A percentile compares a stretch with the other conserved stretches of the same genome.
Conservation (phyloP, 1,140 invertebrate genomes). For the Trichonephila clavata region DNA sequence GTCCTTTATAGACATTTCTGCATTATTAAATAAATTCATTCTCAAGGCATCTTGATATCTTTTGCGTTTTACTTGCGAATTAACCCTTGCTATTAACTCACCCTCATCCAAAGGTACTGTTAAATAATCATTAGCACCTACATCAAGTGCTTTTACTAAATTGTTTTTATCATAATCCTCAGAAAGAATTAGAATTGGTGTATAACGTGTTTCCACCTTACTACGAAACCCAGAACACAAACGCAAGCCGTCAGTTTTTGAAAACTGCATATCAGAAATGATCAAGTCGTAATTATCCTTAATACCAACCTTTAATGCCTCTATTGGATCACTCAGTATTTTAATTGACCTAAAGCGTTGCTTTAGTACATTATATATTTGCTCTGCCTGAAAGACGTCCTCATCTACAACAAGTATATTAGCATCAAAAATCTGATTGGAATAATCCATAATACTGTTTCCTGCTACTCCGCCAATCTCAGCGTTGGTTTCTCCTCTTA, state of each 20-base stretch:
- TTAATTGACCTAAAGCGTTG: conserved; percentile 11
- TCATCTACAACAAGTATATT: conserved; percentile 16
- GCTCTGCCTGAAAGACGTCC: not conserved
- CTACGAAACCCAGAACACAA: conserved; percentile 9
- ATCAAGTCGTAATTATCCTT: conserved; percentile 7
- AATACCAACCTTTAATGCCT: conserved; percentile 23
- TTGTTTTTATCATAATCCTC: conserved; percentile 25
- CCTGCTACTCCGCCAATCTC: conserved; percentile 41
- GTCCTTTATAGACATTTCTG: too few relatives aligned
- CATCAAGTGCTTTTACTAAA: conserved; percentile 24
- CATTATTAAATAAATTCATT: too few relatives aligned
- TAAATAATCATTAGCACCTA: conserved; percentile 25
- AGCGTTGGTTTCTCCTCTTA: conserved; percentile 30
- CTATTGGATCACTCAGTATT: conserved; percentile 4
- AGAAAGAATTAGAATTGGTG: conserved; percentile 15
- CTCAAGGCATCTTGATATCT: too few relatives aligned
- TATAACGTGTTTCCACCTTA: not conserved
- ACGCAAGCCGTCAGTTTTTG: conserved; percentile 12
- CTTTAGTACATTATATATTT: conserved; percentile 18
- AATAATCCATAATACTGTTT: conserved; percentile 47
- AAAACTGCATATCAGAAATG: conserved; percentile 19
- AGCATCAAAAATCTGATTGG: conserved; percentile 40
- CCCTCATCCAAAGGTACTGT: conserved; percentile 20
- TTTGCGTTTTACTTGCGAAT: conserved; percentile 19
- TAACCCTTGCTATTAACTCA: conserved; percentile 23